Percentiles rank a stretch among this genome's conserved stretches.
phyloP scores from a whole-genome alignment of 2,113 vertebrate species.

The Rhipidura dahli region DNA sequence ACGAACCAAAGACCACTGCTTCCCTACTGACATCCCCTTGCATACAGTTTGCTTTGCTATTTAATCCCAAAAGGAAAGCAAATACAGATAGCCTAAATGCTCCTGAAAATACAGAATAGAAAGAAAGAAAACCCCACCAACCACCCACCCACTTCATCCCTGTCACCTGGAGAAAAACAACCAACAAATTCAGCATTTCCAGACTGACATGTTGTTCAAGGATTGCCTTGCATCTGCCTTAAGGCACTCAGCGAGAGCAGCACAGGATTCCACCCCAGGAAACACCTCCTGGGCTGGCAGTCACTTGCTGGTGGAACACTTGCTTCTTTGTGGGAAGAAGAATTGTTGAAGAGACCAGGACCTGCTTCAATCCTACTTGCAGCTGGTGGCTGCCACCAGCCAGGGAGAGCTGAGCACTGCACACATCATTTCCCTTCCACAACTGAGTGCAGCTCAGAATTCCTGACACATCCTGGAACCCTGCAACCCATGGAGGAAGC shows the following conservation, averaged over 20 bases:
- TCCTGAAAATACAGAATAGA: not conserved
- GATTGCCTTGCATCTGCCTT: not conserved
- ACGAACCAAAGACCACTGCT: not conserved
- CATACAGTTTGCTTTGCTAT: not conserved
- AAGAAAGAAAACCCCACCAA: not conserved
- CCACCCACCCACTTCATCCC: not conserved
- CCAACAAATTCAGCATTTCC: not conserved
- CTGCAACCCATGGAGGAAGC: not conserved
- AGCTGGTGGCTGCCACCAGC: not conserved
- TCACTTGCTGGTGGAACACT: not conserved
- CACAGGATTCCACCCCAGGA: not conserved
- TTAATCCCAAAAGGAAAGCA: not conserved
- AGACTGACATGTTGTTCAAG: not conserved
- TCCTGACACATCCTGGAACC: not conserved
- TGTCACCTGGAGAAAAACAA: not conserved
- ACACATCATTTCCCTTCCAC: not conserved
- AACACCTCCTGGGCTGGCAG: not conserved
- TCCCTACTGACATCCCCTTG: not conserved
- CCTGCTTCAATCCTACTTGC: not conserved
- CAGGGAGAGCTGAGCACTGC: not conserved
- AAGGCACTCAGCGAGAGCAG: not conserved
- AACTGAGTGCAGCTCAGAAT: not conserved
- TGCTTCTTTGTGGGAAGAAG: not conserved
- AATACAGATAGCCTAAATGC: not conserved
- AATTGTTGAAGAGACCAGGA: not conserved